phyloP scores from a whole-genome alignment of 2,888 invertebrate genomes.

The Dinocampus coccinellae region DNA sequence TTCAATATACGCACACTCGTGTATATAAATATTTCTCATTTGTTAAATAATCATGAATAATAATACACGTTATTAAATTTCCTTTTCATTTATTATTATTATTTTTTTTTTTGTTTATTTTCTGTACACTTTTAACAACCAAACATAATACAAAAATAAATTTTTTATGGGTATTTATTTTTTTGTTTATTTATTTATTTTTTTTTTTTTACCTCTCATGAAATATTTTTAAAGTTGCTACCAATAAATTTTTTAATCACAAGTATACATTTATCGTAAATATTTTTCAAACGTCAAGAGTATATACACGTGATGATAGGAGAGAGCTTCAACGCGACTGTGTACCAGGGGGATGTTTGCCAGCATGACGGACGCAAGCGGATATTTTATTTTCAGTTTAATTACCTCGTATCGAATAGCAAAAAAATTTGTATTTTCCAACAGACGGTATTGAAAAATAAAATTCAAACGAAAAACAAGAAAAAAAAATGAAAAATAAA shows the following conservation, averaged over 20 bases:
- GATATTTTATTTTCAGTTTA: conserved; percentile 36
- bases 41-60: background rate
- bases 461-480: background rate
- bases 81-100: too few relatives aligned
- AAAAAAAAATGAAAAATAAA: conserved; percentile 18
- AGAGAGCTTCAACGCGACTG: conserved; percentile 11
- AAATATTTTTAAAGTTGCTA: conserved; percentile 10
- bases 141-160: conserved; percentile 8
- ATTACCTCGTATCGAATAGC: conserved; percentile 31
- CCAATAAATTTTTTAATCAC: conserved; percentile 30
- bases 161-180: background rate
- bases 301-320: conserved; percentile 20
- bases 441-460: background rate
- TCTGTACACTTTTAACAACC: conserved; percentile 2
- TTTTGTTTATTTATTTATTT: too few relatives aligned
- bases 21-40: background rate
- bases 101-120: background rate
- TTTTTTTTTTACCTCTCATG: too few relatives aligned
- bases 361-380: conserved; percentile 5
- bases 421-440: conserved; percentile 22
- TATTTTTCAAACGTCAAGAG: conserved; percentile 12
- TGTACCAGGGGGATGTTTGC: conserved; percentile 29
- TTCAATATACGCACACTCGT: background rate
- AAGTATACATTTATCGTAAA: conserved; percentile 26
- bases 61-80: background rate